Evolutionary conservation across 2,888 invertebrate species (phyloP).

Genomic region (Labia minor): DNA sequence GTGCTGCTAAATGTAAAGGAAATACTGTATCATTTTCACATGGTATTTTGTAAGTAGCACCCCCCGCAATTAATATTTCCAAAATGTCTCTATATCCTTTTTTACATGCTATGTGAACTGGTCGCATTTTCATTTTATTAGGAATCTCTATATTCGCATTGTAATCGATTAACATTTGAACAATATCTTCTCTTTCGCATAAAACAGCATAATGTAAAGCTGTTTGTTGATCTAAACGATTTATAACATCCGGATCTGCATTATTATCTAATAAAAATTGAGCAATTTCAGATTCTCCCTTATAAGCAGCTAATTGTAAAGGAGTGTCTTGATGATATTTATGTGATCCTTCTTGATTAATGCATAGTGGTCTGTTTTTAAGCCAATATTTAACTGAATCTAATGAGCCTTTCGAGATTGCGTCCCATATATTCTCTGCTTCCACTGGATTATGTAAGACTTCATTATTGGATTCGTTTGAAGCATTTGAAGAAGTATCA

Average conservation of each 20-base stretch:
- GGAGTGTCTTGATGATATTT: neutral
- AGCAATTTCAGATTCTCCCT: neutral
- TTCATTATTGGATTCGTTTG: too few relatives aligned
- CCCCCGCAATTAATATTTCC: neutral
- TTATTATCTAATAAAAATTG: neutral
- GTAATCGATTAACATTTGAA: neutral
- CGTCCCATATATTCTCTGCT: neutral
- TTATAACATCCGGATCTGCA: neutral
- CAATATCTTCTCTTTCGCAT: neutral
- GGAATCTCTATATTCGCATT: neutral
- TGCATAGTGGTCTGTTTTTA: neutral
- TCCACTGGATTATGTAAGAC: too few relatives aligned
- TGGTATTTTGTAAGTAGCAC: neutral
- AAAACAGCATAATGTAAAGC: neutral
- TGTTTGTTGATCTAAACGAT: neutral
- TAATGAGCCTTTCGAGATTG: neutral
- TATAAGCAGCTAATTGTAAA: neutral
- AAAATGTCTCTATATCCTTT: neutral
- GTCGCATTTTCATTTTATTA: neutral
- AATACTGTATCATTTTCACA: neutral
- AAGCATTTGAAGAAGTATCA: too few relatives aligned
- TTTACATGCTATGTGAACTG: conserved; percentile 8
- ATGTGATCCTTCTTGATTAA: neutral
- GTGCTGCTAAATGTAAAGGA: conserved; percentile 18
- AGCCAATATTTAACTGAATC: neutral